Percentiles rank a stretch among this genome's conserved stretches.
These are phyloP conservation scores for Rhynchonema sp. DNA, from an alignment of 2,888 invertebrate genomes.

Conservation along the genomic window DNA sequence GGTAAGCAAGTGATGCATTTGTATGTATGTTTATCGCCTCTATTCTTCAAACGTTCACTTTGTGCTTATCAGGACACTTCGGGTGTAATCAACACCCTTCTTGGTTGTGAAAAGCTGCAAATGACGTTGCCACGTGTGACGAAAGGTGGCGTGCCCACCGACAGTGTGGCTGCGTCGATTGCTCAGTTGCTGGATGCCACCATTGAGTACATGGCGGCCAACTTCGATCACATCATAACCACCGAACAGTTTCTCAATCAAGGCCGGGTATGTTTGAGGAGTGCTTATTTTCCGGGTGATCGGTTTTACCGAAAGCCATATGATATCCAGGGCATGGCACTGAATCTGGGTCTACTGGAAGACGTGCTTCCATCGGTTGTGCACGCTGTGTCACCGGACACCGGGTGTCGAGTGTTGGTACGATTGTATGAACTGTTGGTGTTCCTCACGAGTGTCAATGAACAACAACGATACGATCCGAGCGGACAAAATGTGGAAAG, in stretches of 20 bases:
- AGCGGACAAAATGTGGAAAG: not conserved
- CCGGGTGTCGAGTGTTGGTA: slow-evolving; percentile 58
- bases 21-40: too few relatives aligned
- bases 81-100: slow-evolving; percentile 55
- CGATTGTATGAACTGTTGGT: slow-evolving; percentile 31
- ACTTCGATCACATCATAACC: slow-evolving; percentile 50
- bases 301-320: not conserved
- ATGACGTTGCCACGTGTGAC: slow-evolving; percentile 43
- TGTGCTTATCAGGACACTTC: not conserved
- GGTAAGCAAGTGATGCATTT: not conserved
- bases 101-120: slow-evolving; percentile 58
- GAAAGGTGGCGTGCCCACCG: not conserved
- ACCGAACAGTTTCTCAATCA: slow-evolving; percentile 45
- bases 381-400: slow-evolving; percentile 56
- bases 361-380: slow-evolving; percentile 58
- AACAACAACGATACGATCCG: not conserved
- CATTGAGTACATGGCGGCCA: slow-evolving; percentile 53
- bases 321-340: slow-evolving; percentile 41
- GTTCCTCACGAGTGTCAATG: not conserved
- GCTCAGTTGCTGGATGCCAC: slow-evolving; percentile 58
- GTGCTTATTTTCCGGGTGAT: not conserved
- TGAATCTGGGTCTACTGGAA: slow-evolving; percentile 54
- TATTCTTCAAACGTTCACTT: too few relatives aligned
- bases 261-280: slow-evolving; percentile 33
- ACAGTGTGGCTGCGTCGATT: slow-evolving; percentile 35